Percentiles rank a stretch among this genome's conserved stretches.
These are phyloP conservation scores for Agrochola litura DNA, from an alignment of 2,888 invertebrate species.

Conservation along the genomic window DNA sequence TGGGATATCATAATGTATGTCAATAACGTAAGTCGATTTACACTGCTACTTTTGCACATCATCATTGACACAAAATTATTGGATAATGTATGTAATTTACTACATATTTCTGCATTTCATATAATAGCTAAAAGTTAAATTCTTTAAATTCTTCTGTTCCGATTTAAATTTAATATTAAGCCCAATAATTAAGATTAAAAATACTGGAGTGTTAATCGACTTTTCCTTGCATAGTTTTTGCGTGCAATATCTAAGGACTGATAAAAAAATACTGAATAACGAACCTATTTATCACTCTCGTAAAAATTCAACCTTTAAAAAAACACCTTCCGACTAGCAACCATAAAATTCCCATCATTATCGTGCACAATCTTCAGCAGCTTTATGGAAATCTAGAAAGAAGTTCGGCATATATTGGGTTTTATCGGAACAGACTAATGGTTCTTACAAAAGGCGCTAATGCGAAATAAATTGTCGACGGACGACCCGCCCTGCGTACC, in stretches of 20 bases:
- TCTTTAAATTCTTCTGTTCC: neutral
- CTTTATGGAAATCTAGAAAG: slow-evolving; percentile 72
- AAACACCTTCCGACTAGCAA: neutral
- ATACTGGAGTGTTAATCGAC: neutral
- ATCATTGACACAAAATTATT: neutral
- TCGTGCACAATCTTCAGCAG: slow-evolving; percentile 62
- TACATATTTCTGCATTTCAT: neutral
- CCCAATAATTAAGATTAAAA: too few relatives aligned
- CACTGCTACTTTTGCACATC: neutral
- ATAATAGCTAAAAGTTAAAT: neutral
- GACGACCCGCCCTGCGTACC: slow-evolving; percentile 67
- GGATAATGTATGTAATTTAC: neutral
- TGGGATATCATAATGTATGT: neutral
- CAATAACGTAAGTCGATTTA: neutral
- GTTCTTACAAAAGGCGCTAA: slow-evolving; percentile 84
- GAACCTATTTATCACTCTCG: neutral
- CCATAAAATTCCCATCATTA: slow-evolving; percentile 52
- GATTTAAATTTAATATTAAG: neutral
- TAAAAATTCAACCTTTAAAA: neutral
- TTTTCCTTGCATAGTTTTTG: too few relatives aligned
- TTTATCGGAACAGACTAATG: slow-evolving; percentile 78
- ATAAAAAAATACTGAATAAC: neutral
- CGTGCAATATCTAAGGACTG: neutral
- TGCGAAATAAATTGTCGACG: slow-evolving; percentile 87
- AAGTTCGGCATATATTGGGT: slow-evolving; percentile 72